Base-by-base conservation (phyloP, 2,888 invertebrate genomes). In the Pachydiplax longipennis region DNA sequence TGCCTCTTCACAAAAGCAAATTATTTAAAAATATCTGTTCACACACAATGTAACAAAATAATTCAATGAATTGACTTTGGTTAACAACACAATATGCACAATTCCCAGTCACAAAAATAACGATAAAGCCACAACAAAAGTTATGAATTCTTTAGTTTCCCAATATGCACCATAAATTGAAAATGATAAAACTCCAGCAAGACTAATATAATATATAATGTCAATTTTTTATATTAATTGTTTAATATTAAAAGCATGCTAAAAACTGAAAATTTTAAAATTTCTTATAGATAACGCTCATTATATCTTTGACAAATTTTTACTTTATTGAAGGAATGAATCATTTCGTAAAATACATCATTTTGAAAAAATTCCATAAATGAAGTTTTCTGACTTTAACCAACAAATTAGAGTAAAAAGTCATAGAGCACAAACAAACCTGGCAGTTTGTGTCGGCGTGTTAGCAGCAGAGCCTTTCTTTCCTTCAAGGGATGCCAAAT, bases 401-500 rank as follows among this genome's bases (percentile, higher is more conserved):
- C 73, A 73, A 31, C 15, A 31, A 31, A 31, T 31, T 22, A 73
- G 2, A 31, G 25, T n/a, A 25, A 5, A n/a, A n/a, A 25, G 12
- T 25, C 73, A 31, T 31, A 31, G 31, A 73, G 73, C 31, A 73
- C 73, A 80, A 40, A 87, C 87, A 93, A 94, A 97, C 97, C 97
- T 97, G 91, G 97, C 96, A 5, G 97, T 96, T 93, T 97, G 97
- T 25, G 98, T 98, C 58, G 98, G 98, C 12, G 98, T 98, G 93
- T 97, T 97, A 81, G 97, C 97, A 0, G 97, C 96, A 2, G 97
- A 97, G 1, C 97, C 96, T 94, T 98, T 98, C 94, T 98, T 98
- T 90, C 99, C 99, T 93, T 99, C 99, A 91, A 99, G 94, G 0
- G 98, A 96, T 80, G 97, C 97, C 91, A 99, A 96, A 94, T 99